Evolutionary conservation across 2,888 invertebrate genomes (phyloP).

Genomic region (Erannis defoliaria): DNA sequence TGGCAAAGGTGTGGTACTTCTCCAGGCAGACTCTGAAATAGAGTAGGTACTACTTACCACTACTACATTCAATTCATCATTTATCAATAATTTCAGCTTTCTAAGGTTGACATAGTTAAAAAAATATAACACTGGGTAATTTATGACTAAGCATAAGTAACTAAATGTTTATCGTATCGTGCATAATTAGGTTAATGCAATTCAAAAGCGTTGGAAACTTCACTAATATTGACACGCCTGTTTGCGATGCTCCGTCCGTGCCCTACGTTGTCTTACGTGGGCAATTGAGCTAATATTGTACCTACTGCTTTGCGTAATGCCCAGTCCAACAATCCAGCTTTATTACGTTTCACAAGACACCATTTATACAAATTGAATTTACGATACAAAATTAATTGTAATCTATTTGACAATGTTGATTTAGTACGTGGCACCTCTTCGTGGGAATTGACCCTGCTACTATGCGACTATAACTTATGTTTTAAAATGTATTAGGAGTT

Average conservation of each 20-base stretch:
- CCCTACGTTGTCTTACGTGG: conserved; percentile 49
- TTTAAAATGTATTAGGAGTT: no score
- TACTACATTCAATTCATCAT: no score
- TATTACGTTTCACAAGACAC: conserved; percentile 33
- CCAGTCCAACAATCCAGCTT: conserved; percentile 51
- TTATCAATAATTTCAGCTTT: no score
- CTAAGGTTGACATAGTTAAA: no score
- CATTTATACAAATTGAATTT: conserved; percentile 35
- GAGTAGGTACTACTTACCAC: no score
- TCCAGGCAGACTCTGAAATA: no score
- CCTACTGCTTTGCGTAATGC: conserved; percentile 55
- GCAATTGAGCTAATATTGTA: conserved; percentile 64
- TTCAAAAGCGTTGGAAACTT: conserved; percentile 11
- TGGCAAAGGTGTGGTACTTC: no score
- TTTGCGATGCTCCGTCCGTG: conserved; percentile 28
- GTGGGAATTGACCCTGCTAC: not conserved
- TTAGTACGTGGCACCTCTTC: not conserved
- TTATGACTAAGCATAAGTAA: no score
- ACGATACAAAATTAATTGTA: conserved; percentile 46
- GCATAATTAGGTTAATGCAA: not conserved
- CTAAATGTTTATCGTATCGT: not conserved
- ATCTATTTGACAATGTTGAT: conserved; percentile 34
- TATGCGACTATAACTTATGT: not conserved
- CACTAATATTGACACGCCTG: conserved; percentile 19
- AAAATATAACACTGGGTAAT: no score